These are phyloP conservation scores for Sterrhoptilus dennistouni DNA, from an alignment of 2,113 vertebrate genomes.

Conservation along the genomic window DNA sequence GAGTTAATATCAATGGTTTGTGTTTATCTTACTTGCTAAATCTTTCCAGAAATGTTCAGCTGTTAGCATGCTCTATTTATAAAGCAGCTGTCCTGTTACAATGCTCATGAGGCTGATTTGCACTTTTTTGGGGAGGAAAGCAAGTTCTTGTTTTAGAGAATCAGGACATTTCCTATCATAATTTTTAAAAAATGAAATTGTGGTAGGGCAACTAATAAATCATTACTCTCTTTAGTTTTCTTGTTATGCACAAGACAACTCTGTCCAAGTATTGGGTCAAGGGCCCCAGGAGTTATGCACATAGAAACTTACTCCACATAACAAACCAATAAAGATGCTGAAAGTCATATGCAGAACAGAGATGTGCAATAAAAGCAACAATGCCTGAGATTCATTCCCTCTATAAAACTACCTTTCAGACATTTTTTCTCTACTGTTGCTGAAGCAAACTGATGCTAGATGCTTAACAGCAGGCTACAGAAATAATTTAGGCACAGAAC, in stretches of 20 bases:
- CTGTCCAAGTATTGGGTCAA: background rate
- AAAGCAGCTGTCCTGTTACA: background rate
- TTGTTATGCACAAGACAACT: background rate
- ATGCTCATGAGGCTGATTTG: background rate
- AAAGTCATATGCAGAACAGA: background rate
- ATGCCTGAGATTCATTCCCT: background rate
- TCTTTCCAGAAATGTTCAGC: background rate
- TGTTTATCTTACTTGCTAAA: background rate
- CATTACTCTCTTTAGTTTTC: background rate
- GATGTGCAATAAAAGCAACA: background rate
- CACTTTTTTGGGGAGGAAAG: background rate
- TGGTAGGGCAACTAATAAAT: background rate
- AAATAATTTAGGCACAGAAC: background rate
- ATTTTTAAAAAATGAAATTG: background rate
- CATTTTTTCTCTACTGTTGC: background rate
- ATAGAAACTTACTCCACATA: background rate
- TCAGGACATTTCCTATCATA: background rate
- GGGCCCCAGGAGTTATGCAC: background rate
- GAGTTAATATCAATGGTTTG: background rate
- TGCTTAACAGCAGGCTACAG: background rate
- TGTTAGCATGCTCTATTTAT: background rate
- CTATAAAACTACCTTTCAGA: background rate
- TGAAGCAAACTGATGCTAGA: background rate
- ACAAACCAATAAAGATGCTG: background rate
- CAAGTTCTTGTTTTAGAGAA: background rate